Base-by-base conservation (phyloP, 2,888 invertebrate genomes). In the Lochmaea crataegi region DNA sequence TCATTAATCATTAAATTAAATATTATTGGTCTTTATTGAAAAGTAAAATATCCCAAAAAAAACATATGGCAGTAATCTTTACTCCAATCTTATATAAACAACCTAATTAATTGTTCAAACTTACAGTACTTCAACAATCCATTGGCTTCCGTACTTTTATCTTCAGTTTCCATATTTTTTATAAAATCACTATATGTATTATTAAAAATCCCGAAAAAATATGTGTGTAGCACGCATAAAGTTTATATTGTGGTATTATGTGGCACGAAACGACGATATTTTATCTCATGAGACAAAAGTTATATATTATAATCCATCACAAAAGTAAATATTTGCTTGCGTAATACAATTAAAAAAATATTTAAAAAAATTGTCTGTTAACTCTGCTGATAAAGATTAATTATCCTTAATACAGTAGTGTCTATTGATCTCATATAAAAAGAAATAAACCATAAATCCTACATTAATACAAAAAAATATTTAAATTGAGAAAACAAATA, bases 111-210 rank as follows among this genome's bases (percentile, higher is more conserved):
- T 10, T 53, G 10, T 53, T 53, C 2, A 53, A 16, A 53, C 60
- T 60, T 60, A 60, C 60, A 12, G 22, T 22, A 0, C n/a, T 60
- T n/a, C 9, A 60, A 16, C n/a, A 60, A 60, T 7, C 60, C n/a
- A 38, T 14, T 9, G 7, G 12, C 16, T 60, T 60, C 60, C 9
- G 7, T 60, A 5, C 1, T 14, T 60, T 60, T 60, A 32, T 60
- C 14, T 6, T 60, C 60, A 38, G 2, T n/a, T 14, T 60, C 14
- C 60, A 60, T 60, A 9, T n/a, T 53, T 53, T 53, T 18, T 9
- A 2, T n/a, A 5, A 48, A 14, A 48, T 6, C 48, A 48, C 48
- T 48, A 48, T 48, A 48, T 6, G n/a, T 32, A 32, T 32, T 32
- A 32, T 32, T 32, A 32, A 32, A 32, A 32, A 32, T 32, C 48